Evolutionary conservation across 1,140 invertebrate genomes (phyloP), one percentile per base, ranked within the genome.

Genomic region (Orussus abietinus): DNA sequence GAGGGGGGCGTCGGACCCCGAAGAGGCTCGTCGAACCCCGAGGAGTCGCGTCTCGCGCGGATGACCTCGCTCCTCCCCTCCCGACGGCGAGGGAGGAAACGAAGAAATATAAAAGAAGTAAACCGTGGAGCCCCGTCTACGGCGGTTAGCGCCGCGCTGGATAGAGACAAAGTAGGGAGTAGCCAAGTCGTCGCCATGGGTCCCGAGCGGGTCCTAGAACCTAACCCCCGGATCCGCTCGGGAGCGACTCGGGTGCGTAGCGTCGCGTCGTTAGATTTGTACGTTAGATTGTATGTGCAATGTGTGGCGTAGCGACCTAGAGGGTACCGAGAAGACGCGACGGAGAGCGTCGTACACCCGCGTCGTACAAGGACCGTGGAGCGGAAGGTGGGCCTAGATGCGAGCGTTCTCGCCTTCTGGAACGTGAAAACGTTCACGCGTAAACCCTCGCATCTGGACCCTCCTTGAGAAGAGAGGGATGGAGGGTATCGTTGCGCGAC

Each of bases 151-250:
- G 59, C 54, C 61, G 49, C 51, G 52, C 57, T 69, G 63, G 66
- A 67, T 69, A 69, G 63, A 63, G 54, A 62, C 51, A 66, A n/a
- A n/a, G 40, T 69, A 66, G 64, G 38, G 58, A 59, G 60, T 68
- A 69, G 65, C 56, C n/a, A n/a, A n/a, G n/a, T n/a, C n/a, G n/a
- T n/a, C n/a, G n/a, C n/a, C n/a, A n/a, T n/a, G n/a, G n/a, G n/a
- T n/a, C n/a, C n/a, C n/a, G n/a, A n/a, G n/a, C n/a, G n/a, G n/a
- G n/a, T n/a, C n/a, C n/a, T n/a, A n/a, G 9, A 4, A 12, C 26
- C 2, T 30, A 15, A 5, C 20, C 15, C 15, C 7, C 7, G 7
- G 33, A 6, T 4, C 10, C 20, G 13, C 11, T 26, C 29, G 38
- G 33, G 17, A 17, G 38, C 42, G 33, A 53, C 49, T 55, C 53